Percentiles rank a stretch among this genome's conserved stretches.
These are phyloP conservation scores for Cosmia pyralina DNA, from an alignment of 2,888 invertebrate species.

Conservation along the genomic window DNA sequence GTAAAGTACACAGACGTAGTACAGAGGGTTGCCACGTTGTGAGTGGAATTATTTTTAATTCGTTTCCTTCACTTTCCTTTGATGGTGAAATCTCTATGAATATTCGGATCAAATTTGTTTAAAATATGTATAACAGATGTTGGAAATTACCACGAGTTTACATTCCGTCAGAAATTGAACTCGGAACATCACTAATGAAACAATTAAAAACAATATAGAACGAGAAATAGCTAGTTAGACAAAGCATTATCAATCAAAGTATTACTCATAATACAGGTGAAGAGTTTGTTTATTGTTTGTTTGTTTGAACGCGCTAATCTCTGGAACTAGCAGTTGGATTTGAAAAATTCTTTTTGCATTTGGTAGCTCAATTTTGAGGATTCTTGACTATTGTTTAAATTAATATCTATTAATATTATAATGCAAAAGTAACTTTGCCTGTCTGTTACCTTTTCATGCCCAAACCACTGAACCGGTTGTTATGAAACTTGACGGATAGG, in stretches of 20 bases:
- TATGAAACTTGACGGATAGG: not conserved
- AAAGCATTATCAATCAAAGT: not conserved
- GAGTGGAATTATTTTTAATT: slow-evolving; percentile 30
- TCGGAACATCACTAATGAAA: not conserved
- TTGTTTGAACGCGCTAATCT: too few relatives aligned
- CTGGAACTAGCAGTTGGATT: too few relatives aligned
- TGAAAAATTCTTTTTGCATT: too few relatives aligned
- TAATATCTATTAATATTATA: too few relatives aligned
- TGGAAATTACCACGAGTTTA: not conserved
- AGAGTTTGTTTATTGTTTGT: too few relatives aligned
- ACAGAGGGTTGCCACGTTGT: slow-evolving; percentile 16
- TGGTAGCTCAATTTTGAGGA: too few relatives aligned
- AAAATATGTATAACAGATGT: not conserved
- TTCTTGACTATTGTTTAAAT: too few relatives aligned
- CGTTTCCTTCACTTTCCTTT: slow-evolving; percentile 27
- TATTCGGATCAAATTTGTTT: slow-evolving; percentile 11
- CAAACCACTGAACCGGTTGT: too few relatives aligned
- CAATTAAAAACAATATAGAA: not conserved
- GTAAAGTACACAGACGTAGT: not conserved
- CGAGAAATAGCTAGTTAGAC: not conserved
- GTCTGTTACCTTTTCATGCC: not conserved
- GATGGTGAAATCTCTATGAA: slow-evolving; percentile 42
- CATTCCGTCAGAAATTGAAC: not conserved
- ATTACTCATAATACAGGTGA: too few relatives aligned
- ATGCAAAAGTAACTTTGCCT: not conserved